Evolutionary conservation across 2,888 invertebrate species (phyloP).

Genomic region (Beris chalybata): DNA sequence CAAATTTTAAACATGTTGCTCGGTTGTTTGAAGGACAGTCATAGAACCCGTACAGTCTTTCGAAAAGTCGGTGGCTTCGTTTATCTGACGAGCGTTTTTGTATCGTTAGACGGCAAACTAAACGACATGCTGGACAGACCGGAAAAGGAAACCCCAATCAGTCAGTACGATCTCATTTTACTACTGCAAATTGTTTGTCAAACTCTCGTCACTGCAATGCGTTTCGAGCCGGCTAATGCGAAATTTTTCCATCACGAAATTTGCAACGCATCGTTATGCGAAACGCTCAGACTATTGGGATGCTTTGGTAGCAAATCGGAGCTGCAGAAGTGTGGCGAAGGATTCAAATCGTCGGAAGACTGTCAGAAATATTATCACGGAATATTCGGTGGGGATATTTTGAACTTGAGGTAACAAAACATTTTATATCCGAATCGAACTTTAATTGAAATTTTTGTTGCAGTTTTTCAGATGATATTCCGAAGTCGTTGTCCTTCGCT

Average conservation of each 20-base stretch:
- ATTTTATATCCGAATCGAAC: not conserved
- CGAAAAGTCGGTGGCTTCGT: conserved; percentile 98
- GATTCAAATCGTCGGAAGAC: conserved; percentile 49
- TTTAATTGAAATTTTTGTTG: conserved; percentile 37
- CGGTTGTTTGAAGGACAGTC: conserved; percentile 90
- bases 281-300: conserved; percentile 87
- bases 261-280: conserved; percentile 90
- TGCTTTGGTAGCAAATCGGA: conserved; percentile 71
- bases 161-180: conserved; percentile 67
- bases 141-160: conserved; percentile 43
- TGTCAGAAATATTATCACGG: conserved; percentile 64
- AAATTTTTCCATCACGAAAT: conserved; percentile 98
- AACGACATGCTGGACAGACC: conserved; percentile 57
- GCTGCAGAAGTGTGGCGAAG: conserved; percentile 56
- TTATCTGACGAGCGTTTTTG: conserved; percentile 93
- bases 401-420: conserved; percentile 56
- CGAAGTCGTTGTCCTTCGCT: conserved; percentile 77
- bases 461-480: conserved; percentile 73
- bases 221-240: conserved; percentile 98
- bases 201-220: conserved; percentile 95
- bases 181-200: conserved; percentile 88
- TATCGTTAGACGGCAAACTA: conserved; percentile 85
- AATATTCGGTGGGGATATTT: conserved; percentile 75
- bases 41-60: conserved; percentile 94
- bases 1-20: conserved; percentile 88